Evolutionary conservation across 2,888 invertebrate species (phyloP).

Genomic region (Norana najaformis): DNA sequence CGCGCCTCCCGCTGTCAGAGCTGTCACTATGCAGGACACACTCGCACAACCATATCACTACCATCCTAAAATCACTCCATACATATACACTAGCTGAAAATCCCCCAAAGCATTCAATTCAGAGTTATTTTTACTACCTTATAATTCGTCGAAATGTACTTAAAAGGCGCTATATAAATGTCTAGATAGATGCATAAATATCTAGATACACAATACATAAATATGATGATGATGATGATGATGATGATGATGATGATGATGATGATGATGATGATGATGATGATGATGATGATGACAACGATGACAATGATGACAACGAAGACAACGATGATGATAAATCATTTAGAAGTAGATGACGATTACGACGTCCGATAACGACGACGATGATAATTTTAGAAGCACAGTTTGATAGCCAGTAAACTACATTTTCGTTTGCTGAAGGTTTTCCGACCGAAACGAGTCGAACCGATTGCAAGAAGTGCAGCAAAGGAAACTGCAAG

Average conservation of each 20-base stretch:
- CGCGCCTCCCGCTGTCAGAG: too few species aligned
- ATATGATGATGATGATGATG: background rate
- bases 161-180: too few species aligned
- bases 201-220: too few species aligned
- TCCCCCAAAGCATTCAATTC: too few species aligned
- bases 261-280: background rate
- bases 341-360: background rate
- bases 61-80: too few species aligned
- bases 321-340: background rate
- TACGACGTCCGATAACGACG: background rate
- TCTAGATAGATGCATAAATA: too few species aligned
- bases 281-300: background rate
- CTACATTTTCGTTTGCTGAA: background rate
- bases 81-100: too few species aligned
- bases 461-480: background rate
- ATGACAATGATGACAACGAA: background rate
- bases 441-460: background rate
- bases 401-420: background rate
- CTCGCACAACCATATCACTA: too few species aligned
- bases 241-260: background rate
- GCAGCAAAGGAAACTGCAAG: constrained; percentile 13
- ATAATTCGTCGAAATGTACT: too few species aligned
- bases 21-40: too few species aligned
- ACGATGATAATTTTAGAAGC: background rate
- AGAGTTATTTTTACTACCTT: too few species aligned